These are phyloP conservation scores for Rhopalosiphum nymphaeae DNA, from an alignment of 2,888 invertebrate genomes.

Conservation along the genomic window DNA sequence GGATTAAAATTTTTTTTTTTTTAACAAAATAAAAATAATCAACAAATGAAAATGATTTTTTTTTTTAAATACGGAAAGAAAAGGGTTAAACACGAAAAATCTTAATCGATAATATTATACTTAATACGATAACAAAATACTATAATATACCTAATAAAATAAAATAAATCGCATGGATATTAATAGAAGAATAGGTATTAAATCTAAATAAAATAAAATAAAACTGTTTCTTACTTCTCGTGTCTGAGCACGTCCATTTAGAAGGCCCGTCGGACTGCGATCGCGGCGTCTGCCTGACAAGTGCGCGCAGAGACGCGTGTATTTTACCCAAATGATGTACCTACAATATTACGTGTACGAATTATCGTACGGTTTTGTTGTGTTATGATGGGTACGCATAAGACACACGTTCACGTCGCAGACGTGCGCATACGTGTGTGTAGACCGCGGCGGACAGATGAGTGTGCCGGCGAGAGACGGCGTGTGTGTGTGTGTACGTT, in stretches of 20 bases:
- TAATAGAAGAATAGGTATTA: neutral
- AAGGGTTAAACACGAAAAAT: neutral
- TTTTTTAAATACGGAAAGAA: neutral
- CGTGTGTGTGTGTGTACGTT: too few relatives aligned
- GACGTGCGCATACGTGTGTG: neutral
- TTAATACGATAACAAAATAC: too few relatives aligned
- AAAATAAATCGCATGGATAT: too few relatives aligned
- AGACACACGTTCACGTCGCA: neutral
- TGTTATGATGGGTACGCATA: too few relatives aligned
- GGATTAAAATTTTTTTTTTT: too few relatives aligned
- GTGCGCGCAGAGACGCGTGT: neutral
- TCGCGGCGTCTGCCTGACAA: slow-evolving; percentile 38
- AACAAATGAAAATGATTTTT: too few relatives aligned
- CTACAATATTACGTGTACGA: neutral
- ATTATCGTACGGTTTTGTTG: neutral
- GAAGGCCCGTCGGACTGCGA: slow-evolving; percentile 12
- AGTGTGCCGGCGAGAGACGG: neutral
- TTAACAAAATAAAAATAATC: too few relatives aligned
- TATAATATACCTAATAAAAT: too few relatives aligned
- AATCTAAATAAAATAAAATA: neutral
- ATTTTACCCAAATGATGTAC: too few relatives aligned
- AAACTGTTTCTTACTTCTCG: slow-evolving; percentile 36
- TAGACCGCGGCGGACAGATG: neutral
- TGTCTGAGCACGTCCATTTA: slow-evolving; percentile 47
- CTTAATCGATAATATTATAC: neutral